Conservation (phyloP, 2,797 vertebrate species). For the Monodelphis domestica region DNA sequence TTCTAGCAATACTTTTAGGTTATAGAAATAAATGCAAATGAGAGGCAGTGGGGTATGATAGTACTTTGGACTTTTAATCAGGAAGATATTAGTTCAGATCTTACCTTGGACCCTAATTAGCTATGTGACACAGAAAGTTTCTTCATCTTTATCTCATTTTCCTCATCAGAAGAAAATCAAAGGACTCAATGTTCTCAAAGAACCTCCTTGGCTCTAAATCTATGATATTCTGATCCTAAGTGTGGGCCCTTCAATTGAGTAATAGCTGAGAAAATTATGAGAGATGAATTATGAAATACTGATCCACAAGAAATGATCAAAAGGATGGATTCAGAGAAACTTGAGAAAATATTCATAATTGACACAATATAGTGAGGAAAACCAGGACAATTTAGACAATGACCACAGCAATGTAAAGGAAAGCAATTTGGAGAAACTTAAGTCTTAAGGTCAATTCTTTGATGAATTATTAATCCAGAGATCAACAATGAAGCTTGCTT, state of each 20-base stretch:
- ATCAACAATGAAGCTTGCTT: background rate
- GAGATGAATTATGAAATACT: background rate
- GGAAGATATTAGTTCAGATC: background rate
- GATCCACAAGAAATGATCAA: background rate
- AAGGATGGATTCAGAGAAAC: background rate
- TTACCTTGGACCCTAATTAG: background rate
- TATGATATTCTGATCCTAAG: background rate
- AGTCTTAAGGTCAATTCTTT: background rate
- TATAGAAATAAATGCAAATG: background rate
- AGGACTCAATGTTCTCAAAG: background rate
- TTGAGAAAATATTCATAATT: background rate
- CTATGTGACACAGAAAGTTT: background rate
- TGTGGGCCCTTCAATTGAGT: background rate
- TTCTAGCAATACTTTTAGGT: background rate
- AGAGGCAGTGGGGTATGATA: background rate
- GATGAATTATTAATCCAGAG: background rate
- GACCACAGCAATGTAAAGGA: background rate
- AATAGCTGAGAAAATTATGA: background rate
- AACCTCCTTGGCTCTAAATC: background rate
- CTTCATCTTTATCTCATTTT: background rate
- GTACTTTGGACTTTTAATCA: background rate
- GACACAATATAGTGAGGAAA: background rate
- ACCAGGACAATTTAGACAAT: background rate
- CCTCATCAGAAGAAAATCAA: background rate
- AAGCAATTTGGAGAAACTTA: background rate